Base-by-base conservation (phyloP, 1,140 invertebrate genomes). In the Nymphalis io region DNA sequence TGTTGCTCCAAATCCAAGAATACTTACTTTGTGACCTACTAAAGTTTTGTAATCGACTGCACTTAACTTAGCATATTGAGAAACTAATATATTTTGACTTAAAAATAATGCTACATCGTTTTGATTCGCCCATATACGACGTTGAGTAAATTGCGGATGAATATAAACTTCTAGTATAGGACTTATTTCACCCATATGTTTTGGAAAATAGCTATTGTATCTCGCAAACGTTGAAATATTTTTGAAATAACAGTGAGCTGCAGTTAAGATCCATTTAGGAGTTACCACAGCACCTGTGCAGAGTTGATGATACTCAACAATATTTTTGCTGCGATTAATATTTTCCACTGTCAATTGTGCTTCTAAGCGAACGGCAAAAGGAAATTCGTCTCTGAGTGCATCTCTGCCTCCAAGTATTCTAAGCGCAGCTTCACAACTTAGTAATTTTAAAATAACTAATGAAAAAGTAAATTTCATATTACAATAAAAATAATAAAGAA, bases 131-230 rank as follows among this genome's bases (percentile, higher is more conserved):
- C 2, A 21, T 10, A 33, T 27, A 8, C 1, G 11, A 5, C 8
- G 23, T 18, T 38, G 1, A 8, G 27, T 64, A 51, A 23, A 62
- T 15, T 23, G 27, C 20, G 64, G 64, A 39, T 72, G 51, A 8
- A 38, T 0, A 18, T 39, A 18, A 44, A 42, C 20, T 20, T 68
- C 51, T 0, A 60, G 23, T 15, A 72, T 33, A 12, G 39, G 42
- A 51, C 46, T 59, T 8, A 68, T 20, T 40, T 68, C 16, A 16
- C 70, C 70, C 20, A 38, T 12, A 1, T 60, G 2, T 38, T 39
- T 23, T 16, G 70, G 70, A 33, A 68, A 63, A 20, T 68, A 53
- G 23, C 64, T 68, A 23, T 72, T 68, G 39, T 42, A 72, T 60
- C 64, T 63, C 23, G 58, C 70, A 13, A 23, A 60, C 13, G 15